Evolutionary conservation across 2,888 invertebrate genomes (phyloP).

Genomic region (Mesodorylaimus sp.): DNA sequence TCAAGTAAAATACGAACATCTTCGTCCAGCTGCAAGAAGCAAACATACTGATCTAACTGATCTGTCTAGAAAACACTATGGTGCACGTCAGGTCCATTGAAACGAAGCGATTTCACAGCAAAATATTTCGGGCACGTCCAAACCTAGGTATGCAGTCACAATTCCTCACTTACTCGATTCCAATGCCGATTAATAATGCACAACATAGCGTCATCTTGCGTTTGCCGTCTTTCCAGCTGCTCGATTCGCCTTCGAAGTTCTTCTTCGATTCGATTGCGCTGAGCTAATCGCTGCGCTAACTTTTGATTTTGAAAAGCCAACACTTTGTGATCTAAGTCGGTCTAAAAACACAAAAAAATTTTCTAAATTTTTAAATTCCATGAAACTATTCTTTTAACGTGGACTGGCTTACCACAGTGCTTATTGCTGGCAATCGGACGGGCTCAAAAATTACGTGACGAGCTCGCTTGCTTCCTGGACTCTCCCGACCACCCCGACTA

Average conservation of each 20-base stretch:
- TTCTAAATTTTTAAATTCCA: neutral
- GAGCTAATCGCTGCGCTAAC: conserved; percentile 60
- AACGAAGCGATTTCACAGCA: neutral
- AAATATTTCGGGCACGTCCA: neutral
- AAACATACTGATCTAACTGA: neutral
- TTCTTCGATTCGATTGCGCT: conserved; percentile 66
- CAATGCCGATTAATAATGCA: conserved; percentile 89
- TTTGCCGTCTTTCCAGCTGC: conserved; percentile 77
- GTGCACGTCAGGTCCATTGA: neutral
- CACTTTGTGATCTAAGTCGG: conserved; percentile 17
- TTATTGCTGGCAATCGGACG: conserved; percentile 19
- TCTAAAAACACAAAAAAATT: conserved; percentile 15
- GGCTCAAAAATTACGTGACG: conserved; percentile 21
- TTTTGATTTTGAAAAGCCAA: conserved; percentile 75
- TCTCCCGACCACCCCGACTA: too few relatives aligned
- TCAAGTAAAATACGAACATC: conserved; percentile 81
- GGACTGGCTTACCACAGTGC: conserved; percentile 17
- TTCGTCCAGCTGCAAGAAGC: conserved; percentile 52
- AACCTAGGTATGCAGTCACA: neutral
- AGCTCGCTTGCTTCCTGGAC: conserved; percentile 13
- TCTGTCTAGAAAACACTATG: neutral
- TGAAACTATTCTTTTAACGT: neutral
- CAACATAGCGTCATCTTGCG: conserved; percentile 87
- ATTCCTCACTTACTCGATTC: conserved; percentile 45
- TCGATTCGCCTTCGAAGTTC: conserved; percentile 76